Evolutionary conservation across 2,888 invertebrate genomes (phyloP), one percentile per base, ranked within the genome.

Genomic region (Brassicogethes aeneus): DNA sequence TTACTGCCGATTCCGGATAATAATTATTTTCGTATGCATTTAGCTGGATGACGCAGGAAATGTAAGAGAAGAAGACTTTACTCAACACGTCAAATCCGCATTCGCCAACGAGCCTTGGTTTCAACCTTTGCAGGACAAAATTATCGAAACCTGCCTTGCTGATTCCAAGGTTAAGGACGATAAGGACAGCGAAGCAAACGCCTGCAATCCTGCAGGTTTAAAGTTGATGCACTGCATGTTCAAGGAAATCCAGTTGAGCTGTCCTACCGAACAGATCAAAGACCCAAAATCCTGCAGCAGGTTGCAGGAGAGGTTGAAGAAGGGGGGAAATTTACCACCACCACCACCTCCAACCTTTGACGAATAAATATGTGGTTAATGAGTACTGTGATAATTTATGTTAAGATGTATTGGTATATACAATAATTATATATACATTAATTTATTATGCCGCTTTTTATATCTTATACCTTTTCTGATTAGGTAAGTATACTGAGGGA

Each of bases 201-300:
- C 53, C 23, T 69, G 68, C 49, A 66, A 64, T 54, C 61, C 64
- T 2, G 53, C 61, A 3, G 60, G 57, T 14, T 50, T 64, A 15
- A 58, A 58, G 42, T 53, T 65, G 33, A 55, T 53, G 23, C 64
- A 65, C 42, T 69, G 69, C 48, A 41, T 69, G 36, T 68, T 64
- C 56, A 60, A 56, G 43, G 62, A 67, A 50, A 52, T 66, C 43
- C 68, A 69, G 50, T 50, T 66, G 15, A 57, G 52, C 36, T 69
- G 69, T 48, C 68, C 69, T 12, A 60, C 57, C 33, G 66, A 68
- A 40, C 54, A 63, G 47, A 65, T 68, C 40, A 64, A 62, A 45
- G 64, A 68, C 42, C 50, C 58, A 39, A 59, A 59, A 39, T 46
- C 53, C 29, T 69, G 69, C 41, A 47, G 55, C 16, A 61, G 54